Percentiles rank a stretch among this genome's conserved stretches.
Evolutionary conservation across 2,113 vertebrate species (phyloP).

Genomic region (Cebus imitator): DNA sequence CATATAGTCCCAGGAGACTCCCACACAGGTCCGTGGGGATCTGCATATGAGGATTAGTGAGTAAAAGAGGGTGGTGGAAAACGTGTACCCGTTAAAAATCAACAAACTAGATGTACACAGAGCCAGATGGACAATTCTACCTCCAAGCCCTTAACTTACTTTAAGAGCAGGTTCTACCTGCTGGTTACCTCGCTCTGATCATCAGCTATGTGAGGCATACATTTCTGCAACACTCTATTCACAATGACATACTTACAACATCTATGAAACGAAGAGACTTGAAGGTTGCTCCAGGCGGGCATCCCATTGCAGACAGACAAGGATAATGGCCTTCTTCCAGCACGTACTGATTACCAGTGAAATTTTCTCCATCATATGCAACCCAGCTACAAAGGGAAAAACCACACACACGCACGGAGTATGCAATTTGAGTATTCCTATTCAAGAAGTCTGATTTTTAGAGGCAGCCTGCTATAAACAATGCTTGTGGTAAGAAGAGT

Average conservation of each 20-base stretch:
- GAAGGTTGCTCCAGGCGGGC: conserved; percentile 83
- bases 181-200: background rate
- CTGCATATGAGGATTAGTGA: background rate
- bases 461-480: background rate
- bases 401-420: conserved; percentile 26
- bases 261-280: conserved; percentile 89
- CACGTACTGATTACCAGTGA: conserved; percentile 91
- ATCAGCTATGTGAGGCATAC: rapidly evolving
- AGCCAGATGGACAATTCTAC: background rate
- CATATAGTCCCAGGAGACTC: background rate
- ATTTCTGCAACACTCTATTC: rapidly evolving
- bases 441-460: background rate
- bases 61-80: background rate
- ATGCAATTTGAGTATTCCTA: background rate
- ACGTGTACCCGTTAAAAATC: background rate
- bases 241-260: conserved; percentile 87
- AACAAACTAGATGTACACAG: background rate
- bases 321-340: conserved; percentile 95
- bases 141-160: too few relatives aligned
- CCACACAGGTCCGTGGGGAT: rapidly evolving
- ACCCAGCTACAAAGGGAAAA: conserved; percentile 88
- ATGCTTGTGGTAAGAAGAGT: background rate
- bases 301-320: conserved; percentile 89
- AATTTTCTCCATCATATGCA: conserved; percentile 90
- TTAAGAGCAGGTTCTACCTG: background rate